A percentile compares a stretch with the other conserved stretches of the same genome.
Evolutionary conservation across 2,797 vertebrate genomes (phyloP).

Genomic region (Emydoidea blandingii): DNA sequence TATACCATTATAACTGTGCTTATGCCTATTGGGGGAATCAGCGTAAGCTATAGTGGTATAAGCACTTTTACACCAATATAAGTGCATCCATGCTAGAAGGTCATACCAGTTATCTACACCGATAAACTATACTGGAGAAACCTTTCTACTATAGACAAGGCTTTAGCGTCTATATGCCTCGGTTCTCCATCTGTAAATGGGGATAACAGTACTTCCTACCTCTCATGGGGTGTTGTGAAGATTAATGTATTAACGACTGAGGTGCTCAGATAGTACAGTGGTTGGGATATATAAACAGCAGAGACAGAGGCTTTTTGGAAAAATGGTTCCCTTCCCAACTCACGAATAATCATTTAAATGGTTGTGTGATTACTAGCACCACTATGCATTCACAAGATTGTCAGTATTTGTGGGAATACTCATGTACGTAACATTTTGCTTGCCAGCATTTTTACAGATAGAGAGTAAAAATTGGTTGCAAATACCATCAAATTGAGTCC

Average conservation of each 20-base stretch:
- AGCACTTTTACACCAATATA: background rate
- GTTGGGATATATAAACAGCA: background rate
- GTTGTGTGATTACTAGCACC: background rate
- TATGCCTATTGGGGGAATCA: background rate
- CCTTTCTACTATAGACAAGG: background rate
- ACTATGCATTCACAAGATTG: background rate
- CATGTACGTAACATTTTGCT: accelerated
- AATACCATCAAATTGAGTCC: background rate
- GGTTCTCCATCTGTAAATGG: background rate
- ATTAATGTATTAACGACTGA: background rate
- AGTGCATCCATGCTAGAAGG: background rate
- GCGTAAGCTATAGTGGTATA: background rate
- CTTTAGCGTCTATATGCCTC: background rate
- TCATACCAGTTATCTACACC: background rate
- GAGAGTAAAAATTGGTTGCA: background rate
- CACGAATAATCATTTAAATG: background rate
- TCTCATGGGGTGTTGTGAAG: background rate
- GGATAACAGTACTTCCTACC: background rate
- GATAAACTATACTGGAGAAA: background rate
- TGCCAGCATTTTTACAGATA: background rate
- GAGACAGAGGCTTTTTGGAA: background rate
- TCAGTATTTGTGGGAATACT: background rate
- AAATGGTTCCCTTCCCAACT: background rate
- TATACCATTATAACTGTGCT: background rate
- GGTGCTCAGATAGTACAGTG: background rate